Percentiles rank a stretch among this genome's conserved stretches.
Evolutionary conservation across 2,113 vertebrate species (phyloP).

Genomic region (Danionella cerebrum): DNA sequence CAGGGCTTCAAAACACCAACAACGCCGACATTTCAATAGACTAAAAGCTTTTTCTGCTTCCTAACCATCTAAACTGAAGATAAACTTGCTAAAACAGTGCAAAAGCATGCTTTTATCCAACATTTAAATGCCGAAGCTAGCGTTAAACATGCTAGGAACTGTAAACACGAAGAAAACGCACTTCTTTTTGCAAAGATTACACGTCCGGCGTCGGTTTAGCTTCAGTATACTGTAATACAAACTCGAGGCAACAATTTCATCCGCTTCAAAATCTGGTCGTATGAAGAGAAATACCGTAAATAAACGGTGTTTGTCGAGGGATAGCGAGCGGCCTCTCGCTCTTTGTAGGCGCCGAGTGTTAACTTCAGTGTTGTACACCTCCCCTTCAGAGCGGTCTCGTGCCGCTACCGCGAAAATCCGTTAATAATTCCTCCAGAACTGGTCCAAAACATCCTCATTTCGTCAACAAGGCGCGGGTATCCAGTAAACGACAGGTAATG

Average conservation of each 20-base stretch:
- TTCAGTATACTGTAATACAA: constrained; percentile 9
- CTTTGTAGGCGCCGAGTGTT: constrained; percentile 36
- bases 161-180: constrained; percentile 6
- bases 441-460: constrained; percentile 15
- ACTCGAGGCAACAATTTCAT: background rate
- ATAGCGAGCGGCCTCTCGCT: constrained; percentile 33
- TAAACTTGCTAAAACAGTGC: background rate
- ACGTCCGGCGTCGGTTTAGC: constrained; percentile 35
- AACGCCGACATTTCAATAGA: background rate
- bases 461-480: background rate
- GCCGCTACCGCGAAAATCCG: constrained; percentile 29
- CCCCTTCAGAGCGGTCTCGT: constrained; percentile 27
- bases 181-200: constrained; percentile 45
- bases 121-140: background rate
- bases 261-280: background rate
- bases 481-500: constrained; percentile 5
- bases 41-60: no score
- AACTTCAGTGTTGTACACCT: constrained; percentile 39
- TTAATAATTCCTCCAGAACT: constrained; percentile 21
- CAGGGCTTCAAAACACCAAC: background rate
- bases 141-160: background rate
- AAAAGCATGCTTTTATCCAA: background rate
- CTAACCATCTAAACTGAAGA: no score
- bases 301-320: constrained; percentile 14
- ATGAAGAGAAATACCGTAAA: constrained; percentile 22